These are phyloP conservation scores for Hymenopus coronatus DNA, from an alignment of 2,888 invertebrate genomes.

Conservation along the genomic window DNA sequence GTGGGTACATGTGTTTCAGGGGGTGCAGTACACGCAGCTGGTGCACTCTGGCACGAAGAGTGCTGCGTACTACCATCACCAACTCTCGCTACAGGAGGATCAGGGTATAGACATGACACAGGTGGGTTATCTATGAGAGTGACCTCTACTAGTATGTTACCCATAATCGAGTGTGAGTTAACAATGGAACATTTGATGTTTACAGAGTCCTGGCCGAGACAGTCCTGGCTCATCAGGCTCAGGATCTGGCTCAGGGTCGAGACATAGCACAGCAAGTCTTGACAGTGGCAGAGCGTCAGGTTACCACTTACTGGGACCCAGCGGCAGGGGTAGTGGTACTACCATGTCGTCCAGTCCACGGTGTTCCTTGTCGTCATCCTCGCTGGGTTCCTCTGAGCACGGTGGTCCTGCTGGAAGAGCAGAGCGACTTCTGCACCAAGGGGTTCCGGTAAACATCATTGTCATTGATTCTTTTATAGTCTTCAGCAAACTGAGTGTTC, in stretches of 20 bases:
- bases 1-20: conserved; percentile 9
- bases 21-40: conserved; percentile 36
- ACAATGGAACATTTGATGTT: conserved; percentile 13
- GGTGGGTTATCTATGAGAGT: conserved; percentile 46
- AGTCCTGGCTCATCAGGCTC: conserved; percentile 88
- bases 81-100: conserved; percentile 79
- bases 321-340: conserved; percentile 40
- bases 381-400: conserved; percentile 66
- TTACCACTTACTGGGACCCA: conserved; percentile 51
- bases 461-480: background rate
- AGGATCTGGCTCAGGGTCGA: conserved; percentile 80
- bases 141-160: background rate
- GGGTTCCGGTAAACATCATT: conserved; percentile 59
- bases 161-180: background rate
- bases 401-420: conserved; percentile 57
- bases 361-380: conserved; percentile 73
- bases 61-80: conserved; percentile 77
- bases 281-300: conserved; percentile 91
- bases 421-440: conserved; percentile 72
- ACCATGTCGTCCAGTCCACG: conserved; percentile 55
- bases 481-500: background rate
- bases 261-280: conserved; percentile 85
- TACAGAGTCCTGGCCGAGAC: conserved; percentile 87
- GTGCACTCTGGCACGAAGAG: conserved; percentile 51
- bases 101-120: conserved; percentile 87